Conservation (phyloP, 1,140 invertebrate species). For the Diachasmimorpha longicaudata region DNA sequence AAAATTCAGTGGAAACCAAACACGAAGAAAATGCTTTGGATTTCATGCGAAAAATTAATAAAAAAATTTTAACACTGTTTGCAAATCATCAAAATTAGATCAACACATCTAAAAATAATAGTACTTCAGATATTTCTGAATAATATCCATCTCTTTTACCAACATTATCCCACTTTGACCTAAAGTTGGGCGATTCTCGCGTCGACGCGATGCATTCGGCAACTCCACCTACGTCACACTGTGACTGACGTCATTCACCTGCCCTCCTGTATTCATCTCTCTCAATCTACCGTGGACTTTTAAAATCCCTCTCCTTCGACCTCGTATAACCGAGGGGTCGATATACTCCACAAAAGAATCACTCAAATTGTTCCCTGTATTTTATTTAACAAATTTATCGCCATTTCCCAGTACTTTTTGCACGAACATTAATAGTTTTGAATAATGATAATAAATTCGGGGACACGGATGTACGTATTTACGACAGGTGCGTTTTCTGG, state of each 20-base stretch:
- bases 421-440: no score
- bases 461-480: not conserved
- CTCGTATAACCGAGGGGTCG: not conserved
- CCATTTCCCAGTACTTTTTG: no score
- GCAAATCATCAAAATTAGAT: not conserved
- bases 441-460: no score
- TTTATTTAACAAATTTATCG: no score
- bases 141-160: not conserved
- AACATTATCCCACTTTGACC: not conserved
- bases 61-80: not conserved
- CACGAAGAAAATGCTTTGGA: no score
- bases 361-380: not conserved
- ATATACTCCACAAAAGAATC: not conserved
- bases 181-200: slow-evolving; percentile 1
- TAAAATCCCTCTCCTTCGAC: not conserved
- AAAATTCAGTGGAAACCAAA: no score
- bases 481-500: not conserved
- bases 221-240: slow-evolving; percentile 3
- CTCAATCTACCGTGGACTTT: not conserved
- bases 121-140: not conserved
- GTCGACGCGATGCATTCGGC: slow-evolving; percentile 12
- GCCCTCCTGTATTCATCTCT: not conserved
- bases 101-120: not conserved
- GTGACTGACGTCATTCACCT: slow-evolving; percentile 20
- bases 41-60: no score